Conservation (phyloP, 2,113 vertebrate genomes). For the Calonectris borealis region DNA sequence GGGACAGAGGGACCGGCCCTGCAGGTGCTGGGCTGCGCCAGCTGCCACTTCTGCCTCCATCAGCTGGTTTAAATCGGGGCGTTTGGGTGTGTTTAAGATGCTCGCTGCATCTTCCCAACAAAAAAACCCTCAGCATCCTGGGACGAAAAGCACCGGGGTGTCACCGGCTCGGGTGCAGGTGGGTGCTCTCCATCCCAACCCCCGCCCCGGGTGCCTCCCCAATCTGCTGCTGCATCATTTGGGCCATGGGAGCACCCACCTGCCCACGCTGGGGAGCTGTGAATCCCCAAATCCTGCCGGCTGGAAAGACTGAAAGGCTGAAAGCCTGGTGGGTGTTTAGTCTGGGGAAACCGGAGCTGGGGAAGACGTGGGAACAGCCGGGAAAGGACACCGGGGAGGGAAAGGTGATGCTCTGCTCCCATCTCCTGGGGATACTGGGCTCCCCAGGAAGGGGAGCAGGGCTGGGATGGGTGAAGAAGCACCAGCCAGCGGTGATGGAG, state of each 20-base stretch:
- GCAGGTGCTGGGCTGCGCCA: background rate
- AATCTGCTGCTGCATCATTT: rapidly evolving
- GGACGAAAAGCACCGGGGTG: background rate
- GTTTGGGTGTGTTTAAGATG: rapidly evolving
- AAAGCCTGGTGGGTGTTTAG: background rate
- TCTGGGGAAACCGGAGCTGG: background rate
- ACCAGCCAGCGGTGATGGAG: background rate
- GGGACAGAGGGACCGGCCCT: background rate
- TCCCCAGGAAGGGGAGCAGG: rapidly evolving
- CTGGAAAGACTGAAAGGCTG: background rate
- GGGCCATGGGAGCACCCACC: rapidly evolving
- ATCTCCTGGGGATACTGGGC: rapidly evolving
- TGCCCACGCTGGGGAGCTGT: rapidly evolving
- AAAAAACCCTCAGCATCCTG: background rate
- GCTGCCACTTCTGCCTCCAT: background rate
- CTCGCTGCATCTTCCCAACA: background rate
- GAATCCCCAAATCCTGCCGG: background rate
- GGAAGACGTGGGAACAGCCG: rapidly evolving
- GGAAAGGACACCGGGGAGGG: background rate
- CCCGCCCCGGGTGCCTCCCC: background rate
- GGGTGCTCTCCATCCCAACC: background rate
- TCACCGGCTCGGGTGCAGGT: background rate
- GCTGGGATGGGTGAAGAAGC: background rate
- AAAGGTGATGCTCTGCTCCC: background rate
- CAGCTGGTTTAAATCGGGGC: rapidly evolving